Percentiles rank a stretch among this genome's conserved stretches.
Evolutionary conservation across 2,113 vertebrate species (phyloP).

Genomic region (Mustela lutreola): DNA sequence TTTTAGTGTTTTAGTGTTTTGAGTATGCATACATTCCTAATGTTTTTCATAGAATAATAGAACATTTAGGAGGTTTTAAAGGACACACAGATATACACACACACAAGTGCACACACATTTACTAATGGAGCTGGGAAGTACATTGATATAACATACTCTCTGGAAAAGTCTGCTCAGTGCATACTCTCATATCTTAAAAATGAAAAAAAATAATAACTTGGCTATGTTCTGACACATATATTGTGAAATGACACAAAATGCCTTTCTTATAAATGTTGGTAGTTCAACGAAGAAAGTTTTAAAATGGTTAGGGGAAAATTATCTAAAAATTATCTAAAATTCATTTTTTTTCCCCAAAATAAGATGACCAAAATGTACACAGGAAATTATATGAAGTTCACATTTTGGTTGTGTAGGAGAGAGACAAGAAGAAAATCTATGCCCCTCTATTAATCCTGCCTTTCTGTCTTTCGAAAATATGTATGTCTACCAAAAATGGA

Average conservation of each 20-base stretch:
- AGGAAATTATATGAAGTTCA: constrained; percentile 86
- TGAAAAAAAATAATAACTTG: neutral
- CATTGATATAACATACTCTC: neutral
- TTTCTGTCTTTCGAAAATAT: constrained; percentile 57
- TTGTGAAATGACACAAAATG: constrained; percentile 66
- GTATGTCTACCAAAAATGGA: neutral
- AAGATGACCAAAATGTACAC: constrained; percentile 80
- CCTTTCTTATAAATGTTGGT: constrained; percentile 79
- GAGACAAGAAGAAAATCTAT: constrained; percentile 47
- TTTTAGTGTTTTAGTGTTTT: neutral
- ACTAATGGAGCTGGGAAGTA: neutral
- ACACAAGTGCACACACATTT: neutral
- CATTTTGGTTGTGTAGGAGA: constrained; percentile 73
- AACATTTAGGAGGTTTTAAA: neutral
- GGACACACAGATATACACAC: neutral
- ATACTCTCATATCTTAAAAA: neutral
- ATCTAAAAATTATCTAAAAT: constrained; percentile 87
- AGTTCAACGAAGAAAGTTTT: constrained; percentile 83
- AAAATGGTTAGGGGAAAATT: constrained; percentile 84
- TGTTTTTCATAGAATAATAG: neutral
- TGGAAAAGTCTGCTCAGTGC: neutral
- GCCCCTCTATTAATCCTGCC: constrained; percentile 62
- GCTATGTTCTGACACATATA: neutral
- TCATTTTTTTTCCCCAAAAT: constrained; percentile 79
- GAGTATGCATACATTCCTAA: neutral